Conservation (phyloP, 1,140 invertebrate species). For the Temnothorax longispinosus region DNA sequence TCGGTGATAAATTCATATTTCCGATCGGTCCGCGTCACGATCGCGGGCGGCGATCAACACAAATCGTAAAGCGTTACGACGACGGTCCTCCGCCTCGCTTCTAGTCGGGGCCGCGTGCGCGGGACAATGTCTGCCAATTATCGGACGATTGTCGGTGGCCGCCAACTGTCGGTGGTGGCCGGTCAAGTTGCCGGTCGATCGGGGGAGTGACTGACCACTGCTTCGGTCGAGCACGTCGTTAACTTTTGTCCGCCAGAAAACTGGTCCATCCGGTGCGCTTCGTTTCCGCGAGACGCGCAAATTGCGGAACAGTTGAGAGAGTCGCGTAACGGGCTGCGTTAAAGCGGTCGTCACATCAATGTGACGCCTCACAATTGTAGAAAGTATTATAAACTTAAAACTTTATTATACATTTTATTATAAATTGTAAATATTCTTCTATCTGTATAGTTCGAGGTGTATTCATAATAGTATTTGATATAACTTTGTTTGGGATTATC, state of each 20-base stretch:
- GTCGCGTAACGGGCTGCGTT: not conserved
- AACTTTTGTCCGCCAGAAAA: constrained; percentile 8
- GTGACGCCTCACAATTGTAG: not conserved
- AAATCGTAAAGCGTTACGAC: constrained; percentile 83
- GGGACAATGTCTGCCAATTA: constrained; percentile 84
- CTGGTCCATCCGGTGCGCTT: not conserved
- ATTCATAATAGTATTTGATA: too few species aligned
- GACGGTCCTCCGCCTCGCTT: not conserved
- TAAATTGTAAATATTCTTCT: too few species aligned
- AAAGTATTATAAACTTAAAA: too few species aligned
- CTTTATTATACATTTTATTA: too few species aligned
- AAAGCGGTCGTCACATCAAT: not conserved
- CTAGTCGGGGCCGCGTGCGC: not conserved
- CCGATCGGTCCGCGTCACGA: constrained; percentile 55
- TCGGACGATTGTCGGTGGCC: constrained; percentile 79
- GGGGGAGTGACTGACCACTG: constrained; percentile 70
- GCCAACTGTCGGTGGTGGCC: constrained; percentile 82
- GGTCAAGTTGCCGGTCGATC: constrained; percentile 76
- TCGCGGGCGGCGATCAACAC: constrained; percentile 79
- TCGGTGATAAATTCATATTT: constrained; percentile 74
- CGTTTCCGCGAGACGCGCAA: constrained; percentile 60
- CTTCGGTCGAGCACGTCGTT: constrained; percentile 48
- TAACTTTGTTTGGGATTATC: too few species aligned
- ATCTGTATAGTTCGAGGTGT: too few species aligned
- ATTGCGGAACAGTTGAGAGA: not conserved